Evolutionary conservation across 2,888 invertebrate species (phyloP), one percentile per base, ranked within the genome.

Genomic region (Noctua comes): DNA sequence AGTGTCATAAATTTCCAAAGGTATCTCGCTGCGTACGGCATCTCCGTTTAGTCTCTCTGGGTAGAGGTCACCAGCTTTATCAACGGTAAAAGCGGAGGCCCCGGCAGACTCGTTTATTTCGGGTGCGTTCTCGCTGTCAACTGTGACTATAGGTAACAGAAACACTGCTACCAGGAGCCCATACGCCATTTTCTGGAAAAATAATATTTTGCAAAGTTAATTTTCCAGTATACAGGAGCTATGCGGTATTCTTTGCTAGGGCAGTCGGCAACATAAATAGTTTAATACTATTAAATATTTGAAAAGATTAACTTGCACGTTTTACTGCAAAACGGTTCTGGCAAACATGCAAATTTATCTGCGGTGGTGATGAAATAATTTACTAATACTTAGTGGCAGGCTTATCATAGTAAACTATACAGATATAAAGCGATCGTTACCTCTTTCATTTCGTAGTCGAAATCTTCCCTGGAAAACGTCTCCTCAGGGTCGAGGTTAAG

Each of bases 101-200:
- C 21, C 62, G 62, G 62, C 4, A 31, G 84, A 78, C 18, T 88
- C 84, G 57, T 85, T 76, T 5, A 92, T 77, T 36, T 87, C 77
- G 1, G 93, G 93, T 0, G 92, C 92, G 79, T 92, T 68, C 31
- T 91, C 0, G 80, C 82, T 8, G 90, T 92, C 68, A 92, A 78
- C 91, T 16, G 92, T 91, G 70, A 94, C 87, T 7, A 94, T 73
- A 0, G 93, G 93, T 46, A 95, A 87, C 5, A 87, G n/a, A 74
- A 91, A 88, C 3, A 78, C 59, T 21, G 77, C 27, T 13, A 77
- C 13, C 21, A 51, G 1, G 7, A 77, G 79, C 10, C 79, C 68
- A 1, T 31, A 43, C 1, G 68, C 40, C n/a, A 77, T 40, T 68
- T 68, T 78, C 77, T 77, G 59, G 1, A 64, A 64, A 62, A 51